These are phyloP conservation scores for Antitype chi DNA, from an alignment of 2,888 invertebrate species.

Conservation along the genomic window DNA sequence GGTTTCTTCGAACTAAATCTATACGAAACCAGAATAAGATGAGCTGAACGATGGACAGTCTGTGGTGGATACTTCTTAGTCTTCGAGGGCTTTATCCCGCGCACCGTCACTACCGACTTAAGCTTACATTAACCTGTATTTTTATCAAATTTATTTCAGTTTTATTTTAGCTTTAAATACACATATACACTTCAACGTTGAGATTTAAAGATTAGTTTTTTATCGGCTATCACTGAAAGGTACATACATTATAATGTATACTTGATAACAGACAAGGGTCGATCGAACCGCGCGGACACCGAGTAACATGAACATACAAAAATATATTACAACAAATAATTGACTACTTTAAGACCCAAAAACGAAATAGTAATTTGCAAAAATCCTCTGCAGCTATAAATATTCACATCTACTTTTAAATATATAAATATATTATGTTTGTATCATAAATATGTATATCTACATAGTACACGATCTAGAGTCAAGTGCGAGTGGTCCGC, in stretches of 20 bases:
- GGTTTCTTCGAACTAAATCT: conserved; percentile 18
- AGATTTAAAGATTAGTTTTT: conserved; percentile 70
- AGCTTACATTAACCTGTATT: conserved; percentile 78
- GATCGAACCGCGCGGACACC: conserved; percentile 77
- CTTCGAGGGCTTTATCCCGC: conserved; percentile 71
- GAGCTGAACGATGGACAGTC: conserved; percentile 37
- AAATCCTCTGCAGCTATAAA: conserved; percentile 46
- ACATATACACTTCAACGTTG: conserved; percentile 86
- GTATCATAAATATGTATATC: conserved; percentile 42
- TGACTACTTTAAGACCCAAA: conserved; percentile 54
- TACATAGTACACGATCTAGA: conserved; percentile 40
- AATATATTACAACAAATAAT: conserved; percentile 59
- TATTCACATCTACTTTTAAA: conserved; percentile 50
- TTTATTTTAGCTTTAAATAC: conserved; percentile 82
- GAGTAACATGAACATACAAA: conserved; percentile 54
- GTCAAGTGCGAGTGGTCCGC: conserved; percentile 67
- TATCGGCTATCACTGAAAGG: conserved; percentile 84
- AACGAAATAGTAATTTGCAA: conserved; percentile 53
- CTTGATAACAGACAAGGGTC: conserved; percentile 84
- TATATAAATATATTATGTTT: conserved; percentile 28
- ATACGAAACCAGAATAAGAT: conserved; percentile 20
- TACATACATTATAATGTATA: conserved; percentile 82
- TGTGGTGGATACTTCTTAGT: conserved; percentile 31
- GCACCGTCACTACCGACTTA: conserved; percentile 85
- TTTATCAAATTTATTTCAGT: conserved; percentile 76